Conservation (phyloP, 2,888 invertebrate genomes). For the Oxyteleia sp. region DNA sequence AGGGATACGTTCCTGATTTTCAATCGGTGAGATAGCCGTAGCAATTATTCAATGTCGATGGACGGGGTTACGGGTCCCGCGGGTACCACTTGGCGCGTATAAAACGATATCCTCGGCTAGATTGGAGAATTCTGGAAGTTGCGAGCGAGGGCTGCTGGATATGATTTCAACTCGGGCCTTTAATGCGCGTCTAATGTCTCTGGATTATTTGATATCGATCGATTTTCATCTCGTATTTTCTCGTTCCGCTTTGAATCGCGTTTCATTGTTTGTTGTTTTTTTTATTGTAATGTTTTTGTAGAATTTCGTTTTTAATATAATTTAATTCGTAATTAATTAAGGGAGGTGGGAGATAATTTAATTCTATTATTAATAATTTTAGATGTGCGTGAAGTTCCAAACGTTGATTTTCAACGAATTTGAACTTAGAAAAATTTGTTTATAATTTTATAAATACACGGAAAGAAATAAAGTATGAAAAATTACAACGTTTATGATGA, state of each 20-base stretch:
- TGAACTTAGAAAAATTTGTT: too few relatives aligned
- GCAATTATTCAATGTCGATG: constrained; percentile 83
- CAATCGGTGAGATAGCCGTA: constrained; percentile 83
- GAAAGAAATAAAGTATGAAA: too few relatives aligned
- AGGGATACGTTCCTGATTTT: constrained; percentile 78
- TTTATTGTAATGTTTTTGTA: too few relatives aligned
- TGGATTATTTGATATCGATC: constrained; percentile 52
- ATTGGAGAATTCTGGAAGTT: constrained; percentile 76
- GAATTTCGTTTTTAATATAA: too few relatives aligned
- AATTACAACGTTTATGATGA: too few relatives aligned
- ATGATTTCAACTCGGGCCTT: constrained; percentile 64
- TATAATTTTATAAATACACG: too few relatives aligned
- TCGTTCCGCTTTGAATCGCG: constrained; percentile 15
- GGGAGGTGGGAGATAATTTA: too few relatives aligned
- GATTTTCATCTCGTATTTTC: constrained; percentile 45
- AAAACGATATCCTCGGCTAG: constrained; percentile 82
- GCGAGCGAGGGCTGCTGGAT: constrained; percentile 58
- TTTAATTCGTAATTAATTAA: too few relatives aligned
- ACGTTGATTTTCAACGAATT: too few relatives aligned
- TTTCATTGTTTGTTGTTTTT: not conserved
- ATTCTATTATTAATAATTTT: too few relatives aligned
- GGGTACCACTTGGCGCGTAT: constrained; percentile 83
- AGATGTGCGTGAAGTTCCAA: too few relatives aligned
- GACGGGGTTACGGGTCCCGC: constrained; percentile 83
- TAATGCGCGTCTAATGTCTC: constrained; percentile 72